Conservation (phyloP, 2,888 invertebrate species). For the Habrosyne pyritoides region DNA sequence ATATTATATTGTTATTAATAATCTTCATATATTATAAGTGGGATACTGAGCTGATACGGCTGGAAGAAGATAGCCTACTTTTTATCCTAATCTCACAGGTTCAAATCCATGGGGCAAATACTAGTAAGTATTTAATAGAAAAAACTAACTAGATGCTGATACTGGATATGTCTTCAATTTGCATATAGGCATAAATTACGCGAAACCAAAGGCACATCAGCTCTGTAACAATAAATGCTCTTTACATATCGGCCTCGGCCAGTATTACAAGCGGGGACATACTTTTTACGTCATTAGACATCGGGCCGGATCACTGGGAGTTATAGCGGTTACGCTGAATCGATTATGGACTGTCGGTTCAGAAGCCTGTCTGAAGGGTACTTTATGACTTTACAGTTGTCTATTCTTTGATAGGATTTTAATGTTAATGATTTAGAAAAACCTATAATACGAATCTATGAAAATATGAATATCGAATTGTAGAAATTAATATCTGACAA, state of each 20-base stretch:
- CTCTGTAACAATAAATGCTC: conserved; percentile 44
- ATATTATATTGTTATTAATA: too few relatives aligned
- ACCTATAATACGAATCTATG: not conserved
- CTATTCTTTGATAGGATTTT: not conserved
- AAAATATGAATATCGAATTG: not conserved
- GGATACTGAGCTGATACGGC: too few relatives aligned
- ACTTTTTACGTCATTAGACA: conserved; percentile 82
- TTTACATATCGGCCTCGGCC: conserved; percentile 51
- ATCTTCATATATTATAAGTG: too few relatives aligned
- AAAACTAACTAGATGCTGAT: too few relatives aligned
- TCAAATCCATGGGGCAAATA: too few relatives aligned
- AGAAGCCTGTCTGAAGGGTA: conserved; percentile 22
- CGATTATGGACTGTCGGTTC: conserved; percentile 60
- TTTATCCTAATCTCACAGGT: too few relatives aligned
- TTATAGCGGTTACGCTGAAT: conserved; percentile 67
- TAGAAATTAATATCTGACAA: too few relatives aligned
- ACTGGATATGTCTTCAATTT: not conserved
- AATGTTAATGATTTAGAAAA: not conserved
- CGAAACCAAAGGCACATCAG: conserved; percentile 12
- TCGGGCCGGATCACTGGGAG: conserved; percentile 64
- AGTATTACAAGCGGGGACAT: conserved; percentile 74
- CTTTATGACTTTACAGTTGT: conserved; percentile 32
- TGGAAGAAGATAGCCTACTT: too few relatives aligned
- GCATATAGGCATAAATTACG: not conserved
- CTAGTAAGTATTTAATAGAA: too few relatives aligned